A percentile compares a stretch with the other conserved stretches of the same genome.
phyloP scores from a whole-genome alignment of 2,797 vertebrate species.

The Enteromius viviparus region DNA sequence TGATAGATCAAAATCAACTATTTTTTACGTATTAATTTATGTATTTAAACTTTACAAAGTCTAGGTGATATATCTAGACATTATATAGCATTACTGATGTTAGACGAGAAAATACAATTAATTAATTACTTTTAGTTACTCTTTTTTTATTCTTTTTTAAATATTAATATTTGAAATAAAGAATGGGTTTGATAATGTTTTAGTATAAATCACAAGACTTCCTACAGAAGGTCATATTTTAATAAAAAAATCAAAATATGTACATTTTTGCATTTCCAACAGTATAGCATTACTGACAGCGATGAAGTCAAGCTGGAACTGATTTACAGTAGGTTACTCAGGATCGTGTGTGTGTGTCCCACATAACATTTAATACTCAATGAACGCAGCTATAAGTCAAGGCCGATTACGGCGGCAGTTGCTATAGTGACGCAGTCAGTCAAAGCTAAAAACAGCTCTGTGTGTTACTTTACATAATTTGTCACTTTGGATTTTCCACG shows the following conservation, averaged over 20 bases:
- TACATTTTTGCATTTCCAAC: not conserved
- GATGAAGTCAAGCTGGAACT: not conserved
- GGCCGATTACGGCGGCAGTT: conserved; percentile 65
- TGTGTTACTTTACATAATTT: conserved; percentile 74
- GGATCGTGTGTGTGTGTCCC: not conserved
- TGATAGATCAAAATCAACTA: no score
- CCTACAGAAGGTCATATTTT: not conserved
- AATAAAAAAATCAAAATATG: not conserved
- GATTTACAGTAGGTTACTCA: not conserved
- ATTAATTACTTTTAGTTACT: not conserved
- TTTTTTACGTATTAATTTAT: no score
- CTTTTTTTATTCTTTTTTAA: not conserved
- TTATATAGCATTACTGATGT: not conserved
- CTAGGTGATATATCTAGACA: not conserved
- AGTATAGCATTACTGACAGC: not conserved
- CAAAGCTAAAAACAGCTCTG: conserved; percentile 69
- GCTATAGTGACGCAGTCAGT: conserved; percentile 68
- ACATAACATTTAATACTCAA: conserved; percentile 22
- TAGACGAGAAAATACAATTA: not conserved
- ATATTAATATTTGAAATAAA: not conserved
- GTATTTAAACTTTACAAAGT: not conserved
- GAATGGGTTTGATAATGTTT: not conserved
- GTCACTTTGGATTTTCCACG: conserved; percentile 73
- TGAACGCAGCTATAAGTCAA: conserved; percentile 52
- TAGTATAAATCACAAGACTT: not conserved